phyloP scores from a whole-genome alignment of 1,140 invertebrate species.

The Heliconius himera region DNA sequence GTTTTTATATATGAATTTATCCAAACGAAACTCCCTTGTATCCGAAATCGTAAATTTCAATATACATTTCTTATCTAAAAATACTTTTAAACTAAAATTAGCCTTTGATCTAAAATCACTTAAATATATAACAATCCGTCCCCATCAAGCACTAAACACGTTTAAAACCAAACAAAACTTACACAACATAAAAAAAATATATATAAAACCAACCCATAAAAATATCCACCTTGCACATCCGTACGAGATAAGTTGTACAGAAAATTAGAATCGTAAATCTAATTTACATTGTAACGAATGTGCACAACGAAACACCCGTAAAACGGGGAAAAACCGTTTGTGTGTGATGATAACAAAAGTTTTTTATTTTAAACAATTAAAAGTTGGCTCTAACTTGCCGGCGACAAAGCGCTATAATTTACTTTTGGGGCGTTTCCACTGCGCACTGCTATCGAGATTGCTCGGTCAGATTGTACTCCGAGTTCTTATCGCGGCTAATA shows the following conservation, averaged over 20 bases:
- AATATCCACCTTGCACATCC: neutral
- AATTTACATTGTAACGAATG: constrained; percentile 44
- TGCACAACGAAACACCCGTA: constrained; percentile 14
- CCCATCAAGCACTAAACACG: neutral
- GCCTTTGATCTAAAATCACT: neutral
- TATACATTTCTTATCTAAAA: too few species aligned
- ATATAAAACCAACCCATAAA: neutral
- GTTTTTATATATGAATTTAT: too few species aligned
- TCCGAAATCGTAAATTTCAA: too few species aligned
- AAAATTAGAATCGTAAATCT: constrained; percentile 43
- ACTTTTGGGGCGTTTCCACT: constrained; percentile 39
- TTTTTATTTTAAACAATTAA: constrained; percentile 65
- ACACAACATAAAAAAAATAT: neutral
- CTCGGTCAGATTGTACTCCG: constrained; percentile 18
- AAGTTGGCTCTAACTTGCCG: constrained; percentile 49
- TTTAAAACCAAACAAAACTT: neutral
- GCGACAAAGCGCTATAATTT: constrained; percentile 56
- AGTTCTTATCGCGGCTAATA: constrained; percentile 16
- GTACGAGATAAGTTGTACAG: neutral
- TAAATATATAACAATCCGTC: neutral
- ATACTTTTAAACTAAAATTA: too few species aligned
- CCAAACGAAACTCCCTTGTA: too few species aligned
- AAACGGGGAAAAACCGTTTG: constrained; percentile 39
- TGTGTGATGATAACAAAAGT: constrained; percentile 54
- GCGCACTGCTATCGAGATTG: constrained; percentile 35